These are phyloP conservation scores for Sylvicola cinctus DNA, from an alignment of 2,888 invertebrate species.

Conservation along the genomic window DNA sequence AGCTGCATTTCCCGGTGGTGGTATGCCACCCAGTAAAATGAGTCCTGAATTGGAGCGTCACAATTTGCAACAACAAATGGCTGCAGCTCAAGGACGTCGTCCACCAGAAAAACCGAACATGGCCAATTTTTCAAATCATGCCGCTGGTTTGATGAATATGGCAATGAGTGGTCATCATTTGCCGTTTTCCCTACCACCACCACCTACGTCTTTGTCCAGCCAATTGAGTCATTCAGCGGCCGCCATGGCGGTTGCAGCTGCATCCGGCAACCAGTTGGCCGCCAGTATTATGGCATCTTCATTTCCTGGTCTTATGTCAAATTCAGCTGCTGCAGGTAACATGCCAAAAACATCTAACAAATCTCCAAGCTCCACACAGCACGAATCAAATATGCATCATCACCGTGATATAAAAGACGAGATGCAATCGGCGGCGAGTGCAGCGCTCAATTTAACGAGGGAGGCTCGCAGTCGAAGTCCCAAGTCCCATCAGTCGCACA, in stretches of 20 bases:
- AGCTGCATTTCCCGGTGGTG: conserved; percentile 24
- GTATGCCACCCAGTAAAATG: conserved; percentile 12
- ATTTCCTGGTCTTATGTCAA: conserved; percentile 32
- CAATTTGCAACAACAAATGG: conserved; percentile 14
- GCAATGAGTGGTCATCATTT: conserved; percentile 36
- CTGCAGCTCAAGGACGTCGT: conserved; percentile 27
- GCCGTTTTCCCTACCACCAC: conserved; percentile 41
- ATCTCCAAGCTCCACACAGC: conserved; percentile 19
- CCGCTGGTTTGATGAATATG: conserved; percentile 38
- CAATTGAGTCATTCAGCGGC: conserved; percentile 39
- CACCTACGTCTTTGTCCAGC: conserved; percentile 31
- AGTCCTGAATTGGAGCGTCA: conserved; percentile 22
- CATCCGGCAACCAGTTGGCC: conserved; percentile 35
- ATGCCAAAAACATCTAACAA: conserved; percentile 22
- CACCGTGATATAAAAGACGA: neutral
- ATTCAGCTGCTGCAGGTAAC: conserved; percentile 13
- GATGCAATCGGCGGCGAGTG: conserved; percentile 23
- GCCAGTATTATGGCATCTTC: conserved; percentile 41
- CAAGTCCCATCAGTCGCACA: conserved; percentile 20
- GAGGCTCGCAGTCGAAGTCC: conserved; percentile 17
- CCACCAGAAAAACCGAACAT: conserved; percentile 11
- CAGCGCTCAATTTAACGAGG: conserved; percentile 41
- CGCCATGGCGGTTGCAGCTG: conserved; percentile 33
- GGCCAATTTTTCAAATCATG: conserved; percentile 8
- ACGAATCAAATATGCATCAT: conserved; percentile 11